Conservation (phyloP, 2,797 vertebrate species). For the Taenioides sp. region DNA sequence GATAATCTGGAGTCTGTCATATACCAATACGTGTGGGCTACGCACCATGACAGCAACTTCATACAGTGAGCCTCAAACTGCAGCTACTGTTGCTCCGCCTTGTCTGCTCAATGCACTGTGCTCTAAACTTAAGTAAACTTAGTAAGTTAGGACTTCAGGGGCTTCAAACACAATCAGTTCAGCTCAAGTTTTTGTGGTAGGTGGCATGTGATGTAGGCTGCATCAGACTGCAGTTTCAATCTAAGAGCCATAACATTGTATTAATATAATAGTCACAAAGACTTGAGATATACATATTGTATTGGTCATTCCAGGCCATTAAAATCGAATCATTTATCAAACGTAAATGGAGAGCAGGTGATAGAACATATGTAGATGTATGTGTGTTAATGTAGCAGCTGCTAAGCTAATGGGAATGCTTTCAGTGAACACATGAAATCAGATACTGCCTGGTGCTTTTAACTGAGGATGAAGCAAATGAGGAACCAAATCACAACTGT, state of each 20-base stretch:
- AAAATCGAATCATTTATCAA: not conserved
- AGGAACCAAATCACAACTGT: not conserved
- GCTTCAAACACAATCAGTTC: constrained; percentile 15
- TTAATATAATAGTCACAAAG: no score
- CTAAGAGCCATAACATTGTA: no score
- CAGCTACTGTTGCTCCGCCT: constrained; percentile 38
- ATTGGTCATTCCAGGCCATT: not conserved
- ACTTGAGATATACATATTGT: no score
- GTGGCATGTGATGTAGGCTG: constrained; percentile 44
- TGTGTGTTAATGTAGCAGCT: not conserved
- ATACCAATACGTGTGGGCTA: constrained; percentile 7
- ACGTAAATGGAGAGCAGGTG: not conserved
- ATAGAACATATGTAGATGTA: not conserved
- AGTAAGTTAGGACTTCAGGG: constrained; percentile 66
- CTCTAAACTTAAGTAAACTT: constrained; percentile 59
- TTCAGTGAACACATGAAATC: not conserved
- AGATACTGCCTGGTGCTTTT: not conserved
- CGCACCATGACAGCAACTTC: constrained; percentile 25
- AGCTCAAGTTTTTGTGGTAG: constrained; percentile 7
- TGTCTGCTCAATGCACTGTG: constrained; percentile 40
- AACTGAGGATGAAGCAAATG: not conserved
- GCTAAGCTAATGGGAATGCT: not conserved
- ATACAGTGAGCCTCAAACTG: constrained; percentile 36
- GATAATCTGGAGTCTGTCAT: constrained; percentile 26
- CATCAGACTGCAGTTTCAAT: constrained; percentile 29